A percentile compares a stretch with the other conserved stretches of the same genome.
Conservation (phyloP, 2,797 vertebrate genomes). For the Aphelocoma californica region DNA sequence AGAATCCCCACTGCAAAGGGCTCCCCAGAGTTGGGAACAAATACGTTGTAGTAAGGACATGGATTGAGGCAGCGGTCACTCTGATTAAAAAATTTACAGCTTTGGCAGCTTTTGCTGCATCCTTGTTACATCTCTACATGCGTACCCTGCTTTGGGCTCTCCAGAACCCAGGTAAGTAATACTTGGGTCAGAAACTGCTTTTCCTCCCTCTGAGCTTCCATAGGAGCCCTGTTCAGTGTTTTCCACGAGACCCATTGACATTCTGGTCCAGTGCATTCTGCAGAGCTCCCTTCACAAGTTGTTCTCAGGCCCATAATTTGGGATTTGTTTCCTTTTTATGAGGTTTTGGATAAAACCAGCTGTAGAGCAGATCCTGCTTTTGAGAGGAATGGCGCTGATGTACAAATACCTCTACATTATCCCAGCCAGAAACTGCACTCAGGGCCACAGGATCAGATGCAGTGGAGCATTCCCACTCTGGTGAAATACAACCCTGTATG, state of each 20-base stretch:
- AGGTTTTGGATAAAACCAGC: background rate
- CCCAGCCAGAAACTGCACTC: background rate
- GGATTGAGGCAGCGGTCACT: background rate
- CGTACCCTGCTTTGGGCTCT: background rate
- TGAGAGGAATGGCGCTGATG: background rate
- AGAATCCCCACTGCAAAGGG: background rate
- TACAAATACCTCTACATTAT: background rate
- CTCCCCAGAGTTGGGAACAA: background rate
- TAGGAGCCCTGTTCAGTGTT: background rate
- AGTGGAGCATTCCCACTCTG: background rate
- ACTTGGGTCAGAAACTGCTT: background rate
- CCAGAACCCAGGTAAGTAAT: background rate
- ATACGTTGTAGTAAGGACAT: background rate
- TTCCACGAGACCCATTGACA: background rate
- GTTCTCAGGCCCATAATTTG: background rate
- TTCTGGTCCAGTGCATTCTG: background rate
- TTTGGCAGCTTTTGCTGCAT: background rate
- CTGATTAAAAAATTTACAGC: background rate
- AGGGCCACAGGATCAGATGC: no score
- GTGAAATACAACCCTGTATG: background rate
- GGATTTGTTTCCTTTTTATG: background rate
- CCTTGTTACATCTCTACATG: accelerated
- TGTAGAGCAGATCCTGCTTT: background rate
- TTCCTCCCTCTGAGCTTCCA: background rate
- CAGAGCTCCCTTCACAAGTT: background rate